Evolutionary conservation across 2,888 invertebrate genomes (phyloP).

Genomic region (Tiphia femorata): DNA sequence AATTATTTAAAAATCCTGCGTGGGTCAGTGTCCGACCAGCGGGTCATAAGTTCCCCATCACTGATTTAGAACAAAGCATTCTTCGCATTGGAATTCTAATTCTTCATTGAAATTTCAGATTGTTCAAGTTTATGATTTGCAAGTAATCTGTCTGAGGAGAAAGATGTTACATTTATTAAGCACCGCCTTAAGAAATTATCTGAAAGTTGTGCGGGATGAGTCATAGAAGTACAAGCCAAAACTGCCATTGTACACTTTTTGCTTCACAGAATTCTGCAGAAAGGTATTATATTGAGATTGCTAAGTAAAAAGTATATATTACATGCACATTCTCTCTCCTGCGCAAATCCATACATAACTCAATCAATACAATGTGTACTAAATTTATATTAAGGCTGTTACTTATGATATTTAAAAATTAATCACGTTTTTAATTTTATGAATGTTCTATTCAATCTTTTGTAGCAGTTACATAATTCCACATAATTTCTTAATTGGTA

Average conservation of each 20-base stretch:
- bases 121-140: conserved; percentile 72
- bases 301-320: no score
- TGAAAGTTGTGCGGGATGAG: conserved; percentile 86
- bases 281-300: conserved; percentile 70
- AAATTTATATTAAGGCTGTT: background rate
- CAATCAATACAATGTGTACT: conserved; percentile 2
- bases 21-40: background rate
- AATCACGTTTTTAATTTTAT: no score
- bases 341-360: background rate
- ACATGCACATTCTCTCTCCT: conserved; percentile 1
- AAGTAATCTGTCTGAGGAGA: conserved; percentile 77
- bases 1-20: background rate
- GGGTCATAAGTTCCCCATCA: background rate
- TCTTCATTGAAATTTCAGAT: conserved; percentile 48
- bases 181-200: conserved; percentile 78
- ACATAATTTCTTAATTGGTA: no score
- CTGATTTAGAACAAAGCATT: background rate
- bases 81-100: no score
- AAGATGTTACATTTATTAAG: conserved; percentile 67
- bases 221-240: conserved; percentile 75
- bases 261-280: conserved; percentile 78
- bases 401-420: background rate
- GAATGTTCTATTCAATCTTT: no score
- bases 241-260: conserved; percentile 80
- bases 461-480: no score